These are phyloP conservation scores for Apodemia zela DNA, from an alignment of 2,888 invertebrate species.

Conservation along the genomic window DNA sequence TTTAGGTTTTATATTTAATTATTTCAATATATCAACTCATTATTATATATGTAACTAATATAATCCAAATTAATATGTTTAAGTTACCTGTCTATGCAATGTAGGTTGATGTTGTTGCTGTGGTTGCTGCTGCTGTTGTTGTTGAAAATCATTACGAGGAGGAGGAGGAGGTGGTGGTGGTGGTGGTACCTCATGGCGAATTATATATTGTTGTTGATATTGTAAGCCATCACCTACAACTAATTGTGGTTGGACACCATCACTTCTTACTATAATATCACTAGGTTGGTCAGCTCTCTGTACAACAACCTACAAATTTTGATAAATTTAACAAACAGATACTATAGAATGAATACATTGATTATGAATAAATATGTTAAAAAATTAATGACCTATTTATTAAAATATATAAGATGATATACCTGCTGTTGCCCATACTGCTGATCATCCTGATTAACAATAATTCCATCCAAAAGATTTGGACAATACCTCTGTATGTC, in stretches of 20 bases:
- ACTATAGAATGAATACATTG: neutral
- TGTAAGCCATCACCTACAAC: slow-evolving; percentile 71
- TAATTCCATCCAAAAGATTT: slow-evolving; percentile 77
- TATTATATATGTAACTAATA: neutral
- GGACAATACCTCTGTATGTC: slow-evolving; percentile 83
- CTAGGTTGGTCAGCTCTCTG: slow-evolving; percentile 75
- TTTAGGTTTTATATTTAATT: neutral
- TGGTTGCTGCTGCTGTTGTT: slow-evolving; percentile 48
- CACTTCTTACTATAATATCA: slow-evolving; percentile 76
- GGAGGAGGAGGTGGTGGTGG: slow-evolving; percentile 51
- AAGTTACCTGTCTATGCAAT: slow-evolving; percentile 11
- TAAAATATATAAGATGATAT: slow-evolving; percentile 19
- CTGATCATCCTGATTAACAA: slow-evolving; percentile 74
- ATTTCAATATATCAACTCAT: too few relatives aligned
- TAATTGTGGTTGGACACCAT: slow-evolving; percentile 63
- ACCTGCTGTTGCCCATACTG: slow-evolving; percentile 75
- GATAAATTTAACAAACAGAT: slow-evolving; percentile 1
- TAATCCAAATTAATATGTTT: neutral
- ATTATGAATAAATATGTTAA: neutral
- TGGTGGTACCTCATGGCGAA: slow-evolving; percentile 64
- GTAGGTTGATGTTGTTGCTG: slow-evolving; percentile 39
- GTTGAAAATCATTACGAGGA: slow-evolving; percentile 59
- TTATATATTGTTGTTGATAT: slow-evolving; percentile 73
- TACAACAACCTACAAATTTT: slow-evolving; percentile 64
- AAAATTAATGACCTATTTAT: neutral